phyloP scores from a whole-genome alignment of 2,113 vertebrate genomes.

The Mobula hypostoma region DNA sequence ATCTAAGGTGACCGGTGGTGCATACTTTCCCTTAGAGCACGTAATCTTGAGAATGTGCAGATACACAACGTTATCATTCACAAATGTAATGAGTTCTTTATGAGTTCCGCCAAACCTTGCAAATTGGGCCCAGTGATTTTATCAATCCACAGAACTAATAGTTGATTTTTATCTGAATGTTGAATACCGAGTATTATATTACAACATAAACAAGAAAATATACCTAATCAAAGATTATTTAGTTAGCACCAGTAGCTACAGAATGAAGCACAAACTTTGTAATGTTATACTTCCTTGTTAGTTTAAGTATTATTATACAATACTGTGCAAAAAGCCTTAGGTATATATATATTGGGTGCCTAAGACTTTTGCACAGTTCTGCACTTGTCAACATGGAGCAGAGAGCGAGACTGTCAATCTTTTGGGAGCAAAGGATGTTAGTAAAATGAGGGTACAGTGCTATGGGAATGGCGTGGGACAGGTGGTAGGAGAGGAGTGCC shows the following conservation, averaged over 20 bases:
- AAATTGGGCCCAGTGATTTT: neutral
- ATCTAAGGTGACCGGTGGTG: too few relatives aligned
- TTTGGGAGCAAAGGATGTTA: too few relatives aligned
- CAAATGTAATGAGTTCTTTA: neutral
- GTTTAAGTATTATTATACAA: neutral
- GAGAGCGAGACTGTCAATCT: too few relatives aligned
- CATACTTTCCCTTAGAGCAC: neutral
- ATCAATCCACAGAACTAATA: neutral
- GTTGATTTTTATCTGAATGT: neutral
- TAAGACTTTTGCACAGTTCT: too few relatives aligned
- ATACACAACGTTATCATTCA: neutral
- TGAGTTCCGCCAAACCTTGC: neutral
- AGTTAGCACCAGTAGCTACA: neutral
- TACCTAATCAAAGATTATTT: neutral
- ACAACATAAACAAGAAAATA: neutral
- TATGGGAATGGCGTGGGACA: too few relatives aligned
- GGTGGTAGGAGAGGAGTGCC: too few relatives aligned
- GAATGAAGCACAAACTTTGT: slow-evolving; percentile 14
- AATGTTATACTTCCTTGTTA: neutral
- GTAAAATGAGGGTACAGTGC: too few relatives aligned
- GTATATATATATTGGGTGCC: too few relatives aligned
- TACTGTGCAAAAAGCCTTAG: too few relatives aligned
- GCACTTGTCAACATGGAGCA: too few relatives aligned
- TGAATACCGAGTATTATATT: neutral
- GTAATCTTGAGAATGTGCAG: neutral